These are phyloP conservation scores for Cygnus buccinator DNA, from an alignment of 2,113 vertebrate genomes.

Conservation along the genomic window DNA sequence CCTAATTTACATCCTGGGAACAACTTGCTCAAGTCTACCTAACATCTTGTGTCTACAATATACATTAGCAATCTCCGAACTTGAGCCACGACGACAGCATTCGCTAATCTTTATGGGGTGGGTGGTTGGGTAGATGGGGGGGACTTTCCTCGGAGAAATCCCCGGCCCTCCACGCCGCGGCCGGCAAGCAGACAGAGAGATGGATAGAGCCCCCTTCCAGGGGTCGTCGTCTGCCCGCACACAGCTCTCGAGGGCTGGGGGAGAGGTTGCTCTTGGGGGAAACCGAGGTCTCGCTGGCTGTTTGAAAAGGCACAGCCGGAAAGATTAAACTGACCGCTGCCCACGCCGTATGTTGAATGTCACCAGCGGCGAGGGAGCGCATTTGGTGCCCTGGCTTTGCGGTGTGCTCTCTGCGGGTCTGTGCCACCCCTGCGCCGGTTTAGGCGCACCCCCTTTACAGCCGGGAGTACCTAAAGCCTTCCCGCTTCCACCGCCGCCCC, in stretches of 20 bases:
- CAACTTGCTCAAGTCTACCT: slow-evolving; percentile 79
- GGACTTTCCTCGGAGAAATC: neutral
- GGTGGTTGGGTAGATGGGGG: neutral
- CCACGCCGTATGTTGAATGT: neutral
- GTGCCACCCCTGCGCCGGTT: neutral
- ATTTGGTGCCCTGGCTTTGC: neutral
- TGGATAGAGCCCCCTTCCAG: neutral
- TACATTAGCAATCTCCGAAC: slow-evolving; percentile 63
- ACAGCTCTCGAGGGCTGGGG: neutral
- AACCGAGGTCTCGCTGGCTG: neutral
- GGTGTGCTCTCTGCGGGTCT: neutral
- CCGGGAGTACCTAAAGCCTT: neutral
- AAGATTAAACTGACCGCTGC: neutral
- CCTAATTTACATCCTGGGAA: slow-evolving; percentile 88
- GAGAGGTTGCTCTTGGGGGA: neutral
- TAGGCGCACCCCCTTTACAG: neutral
- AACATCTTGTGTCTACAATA: slow-evolving; percentile 75
- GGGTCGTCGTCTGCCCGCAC: neutral
- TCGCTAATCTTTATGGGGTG: neutral
- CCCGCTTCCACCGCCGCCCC: neutral
- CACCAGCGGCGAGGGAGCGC: neutral
- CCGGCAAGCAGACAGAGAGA: neutral
- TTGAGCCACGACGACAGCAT: neutral
- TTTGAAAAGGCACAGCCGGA: neutral
- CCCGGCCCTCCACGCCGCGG: neutral